Conservation (phyloP, 2,113 vertebrate genomes). For the Takifugu bimaculatus region DNA sequence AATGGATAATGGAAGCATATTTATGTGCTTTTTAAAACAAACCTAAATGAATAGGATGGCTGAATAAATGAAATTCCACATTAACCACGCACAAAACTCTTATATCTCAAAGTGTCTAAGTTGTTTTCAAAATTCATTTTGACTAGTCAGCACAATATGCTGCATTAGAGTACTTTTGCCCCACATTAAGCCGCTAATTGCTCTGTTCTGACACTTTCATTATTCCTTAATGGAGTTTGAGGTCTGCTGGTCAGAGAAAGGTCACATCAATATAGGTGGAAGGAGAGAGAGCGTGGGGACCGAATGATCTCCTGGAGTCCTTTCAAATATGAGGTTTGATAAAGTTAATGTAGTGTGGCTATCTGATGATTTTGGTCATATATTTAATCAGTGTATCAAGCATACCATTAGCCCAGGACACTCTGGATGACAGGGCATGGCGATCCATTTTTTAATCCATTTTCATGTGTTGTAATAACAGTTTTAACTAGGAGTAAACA, state of each 20-base stretch:
- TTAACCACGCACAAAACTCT: conserved; percentile 1
- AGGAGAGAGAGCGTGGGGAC: conserved; percentile 39
- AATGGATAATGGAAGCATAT: too few species aligned
- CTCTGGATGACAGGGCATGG: background rate
- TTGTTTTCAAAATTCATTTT: conserved; percentile 39
- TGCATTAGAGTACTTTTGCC: conserved; percentile 61
- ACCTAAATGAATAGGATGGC: conserved; percentile 13
- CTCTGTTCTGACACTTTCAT: conserved; percentile 72
- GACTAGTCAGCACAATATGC: conserved; percentile 64
- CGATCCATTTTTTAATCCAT: conserved; percentile 11
- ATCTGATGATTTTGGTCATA: conserved; percentile 12
- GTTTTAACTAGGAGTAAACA: background rate
- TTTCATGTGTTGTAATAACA: conserved; percentile 11
- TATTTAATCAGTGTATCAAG: conserved; percentile 37
- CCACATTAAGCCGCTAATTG: conserved; percentile 75
- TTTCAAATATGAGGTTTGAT: conserved; percentile 16
- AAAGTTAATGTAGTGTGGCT: conserved; percentile 9
- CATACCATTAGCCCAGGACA: conserved; percentile 11
- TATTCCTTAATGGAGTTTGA: conserved; percentile 67
- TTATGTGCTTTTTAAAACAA: too few species aligned
- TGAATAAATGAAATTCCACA: conserved; percentile 9
- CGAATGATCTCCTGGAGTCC: conserved; percentile 39
- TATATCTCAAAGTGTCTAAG: conserved; percentile 10
- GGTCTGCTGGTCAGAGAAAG: conserved; percentile 65
- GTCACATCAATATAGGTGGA: conserved; percentile 60